These are phyloP conservation scores for Suillia variegata DNA, from an alignment of 2,888 invertebrate species.

Conservation along the genomic window DNA sequence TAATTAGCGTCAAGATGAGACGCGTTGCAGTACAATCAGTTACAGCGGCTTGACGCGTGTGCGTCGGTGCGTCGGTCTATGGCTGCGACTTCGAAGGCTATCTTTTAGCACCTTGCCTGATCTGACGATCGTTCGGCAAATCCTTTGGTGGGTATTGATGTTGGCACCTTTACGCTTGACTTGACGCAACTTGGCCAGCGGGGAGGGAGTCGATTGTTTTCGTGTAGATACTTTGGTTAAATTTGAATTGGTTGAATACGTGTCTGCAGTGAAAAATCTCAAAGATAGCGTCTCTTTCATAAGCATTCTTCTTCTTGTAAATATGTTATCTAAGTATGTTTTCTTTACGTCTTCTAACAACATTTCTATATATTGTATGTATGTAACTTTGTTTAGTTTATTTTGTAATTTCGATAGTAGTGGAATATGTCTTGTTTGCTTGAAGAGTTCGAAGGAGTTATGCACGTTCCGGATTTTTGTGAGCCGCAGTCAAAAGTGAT, in stretches of 20 bases:
- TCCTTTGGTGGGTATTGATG: too few species aligned
- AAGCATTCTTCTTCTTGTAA: slow-evolving; percentile 17
- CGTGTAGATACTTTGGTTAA: too few species aligned
- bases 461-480: slow-evolving; percentile 20
- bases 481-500: slow-evolving; percentile 58
- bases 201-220: background rate
- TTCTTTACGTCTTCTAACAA: slow-evolving; percentile 6
- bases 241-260: background rate
- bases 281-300: slow-evolving; percentile 13
- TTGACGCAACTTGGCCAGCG: background rate
- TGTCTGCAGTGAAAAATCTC: slow-evolving; percentile 23
- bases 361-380: background rate
- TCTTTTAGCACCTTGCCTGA: slow-evolving; percentile 28
- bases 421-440: background rate
- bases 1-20: slow-evolving; percentile 9
- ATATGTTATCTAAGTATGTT: slow-evolving; percentile 13
- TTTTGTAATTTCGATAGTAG: background rate
- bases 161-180: slow-evolving; percentile 28
- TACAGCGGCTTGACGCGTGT: slow-evolving; percentile 7
- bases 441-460: background rate
- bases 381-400: background rate
- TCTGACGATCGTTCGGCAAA: too few species aligned
- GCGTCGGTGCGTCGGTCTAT: slow-evolving; percentile 28
- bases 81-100: slow-evolving; percentile 44
- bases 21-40: slow-evolving; percentile 4